Evolutionary conservation across 1,140 invertebrate genomes (phyloP).

Genomic region (Drosophila mojavensis): DNA sequence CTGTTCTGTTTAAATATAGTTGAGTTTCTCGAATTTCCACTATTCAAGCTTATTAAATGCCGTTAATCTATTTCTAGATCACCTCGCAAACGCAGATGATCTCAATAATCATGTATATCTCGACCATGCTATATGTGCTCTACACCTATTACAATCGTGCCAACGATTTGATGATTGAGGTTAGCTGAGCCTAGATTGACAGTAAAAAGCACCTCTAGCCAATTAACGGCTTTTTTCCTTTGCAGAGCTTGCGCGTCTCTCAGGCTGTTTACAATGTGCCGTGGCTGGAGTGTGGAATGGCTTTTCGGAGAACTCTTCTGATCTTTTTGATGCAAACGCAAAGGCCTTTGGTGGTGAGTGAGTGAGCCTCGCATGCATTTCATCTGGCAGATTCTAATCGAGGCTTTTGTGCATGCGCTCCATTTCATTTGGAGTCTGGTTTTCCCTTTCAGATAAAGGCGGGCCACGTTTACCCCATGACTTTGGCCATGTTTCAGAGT

Average conservation of each 20-base stretch:
- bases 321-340: conserved; percentile 76
- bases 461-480: conserved; percentile 82
- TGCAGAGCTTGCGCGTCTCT: conserved; percentile 50
- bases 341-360: conserved; percentile 67
- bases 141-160: conserved; percentile 78
- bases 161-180: conserved; percentile 72
- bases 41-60: neutral
- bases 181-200: conserved; percentile 12
- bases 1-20: conserved; percentile 79
- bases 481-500: conserved; percentile 82
- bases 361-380: conserved; percentile 47
- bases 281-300: conserved; percentile 52
- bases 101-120: conserved; percentile 72
- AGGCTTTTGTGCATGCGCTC: conserved; percentile 63
- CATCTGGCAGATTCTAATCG: conserved; percentile 70
- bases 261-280: conserved; percentile 66
- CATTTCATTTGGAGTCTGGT: conserved; percentile 61
- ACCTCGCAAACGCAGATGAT: conserved; percentile 55
- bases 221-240: neutral
- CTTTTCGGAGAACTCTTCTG: conserved; percentile 68
- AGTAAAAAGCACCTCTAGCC: too few species aligned
- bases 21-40: conserved; percentile 4
- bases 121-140: conserved; percentile 77
- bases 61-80: conserved; percentile 29
- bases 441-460: conserved; percentile 70